These are phyloP conservation scores for Diacarnus erythraeanus DNA, from an alignment of 37 sponge, comb jelly and placozoan species.

Conservation along the genomic window DNA sequence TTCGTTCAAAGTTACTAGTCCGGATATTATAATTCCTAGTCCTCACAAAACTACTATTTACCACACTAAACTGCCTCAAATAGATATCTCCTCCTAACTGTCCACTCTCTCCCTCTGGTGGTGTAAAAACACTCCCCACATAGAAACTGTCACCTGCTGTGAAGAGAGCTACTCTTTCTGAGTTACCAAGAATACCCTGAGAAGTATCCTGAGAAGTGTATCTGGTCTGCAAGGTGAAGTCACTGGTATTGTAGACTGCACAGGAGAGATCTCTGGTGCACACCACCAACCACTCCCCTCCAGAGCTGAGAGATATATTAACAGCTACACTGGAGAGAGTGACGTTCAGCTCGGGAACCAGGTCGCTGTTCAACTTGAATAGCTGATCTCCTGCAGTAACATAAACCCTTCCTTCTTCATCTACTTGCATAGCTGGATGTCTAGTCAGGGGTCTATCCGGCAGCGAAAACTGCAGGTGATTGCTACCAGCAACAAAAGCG, in stretches of 20 bases:
- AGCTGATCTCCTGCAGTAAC: background rate
- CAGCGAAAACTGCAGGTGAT: too few species aligned
- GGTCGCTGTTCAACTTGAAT: background rate
- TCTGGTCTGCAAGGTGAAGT: background rate
- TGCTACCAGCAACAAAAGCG: too few species aligned
- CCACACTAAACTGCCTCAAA: background rate
- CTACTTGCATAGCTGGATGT: background rate
- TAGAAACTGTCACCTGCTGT: background rate
- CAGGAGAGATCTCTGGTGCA: background rate
- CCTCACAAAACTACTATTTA: background rate
- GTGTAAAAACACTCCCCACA: background rate
- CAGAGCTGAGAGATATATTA: background rate
- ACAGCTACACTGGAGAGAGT: background rate
- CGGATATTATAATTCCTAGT: too few species aligned
- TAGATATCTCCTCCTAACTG: background rate
- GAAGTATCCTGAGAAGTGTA: too few species aligned
- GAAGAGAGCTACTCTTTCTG: background rate
- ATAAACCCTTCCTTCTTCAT: background rate
- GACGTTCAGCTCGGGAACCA: background rate
- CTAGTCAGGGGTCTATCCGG: too few species aligned
- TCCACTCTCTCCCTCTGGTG: too few species aligned
- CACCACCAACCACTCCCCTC: background rate
- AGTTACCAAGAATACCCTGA: too few species aligned
- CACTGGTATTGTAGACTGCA: background rate
- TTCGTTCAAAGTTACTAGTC: background rate